Conservation (phyloP, 2,888 invertebrate genomes). For the Epistrophe eligans region DNA sequence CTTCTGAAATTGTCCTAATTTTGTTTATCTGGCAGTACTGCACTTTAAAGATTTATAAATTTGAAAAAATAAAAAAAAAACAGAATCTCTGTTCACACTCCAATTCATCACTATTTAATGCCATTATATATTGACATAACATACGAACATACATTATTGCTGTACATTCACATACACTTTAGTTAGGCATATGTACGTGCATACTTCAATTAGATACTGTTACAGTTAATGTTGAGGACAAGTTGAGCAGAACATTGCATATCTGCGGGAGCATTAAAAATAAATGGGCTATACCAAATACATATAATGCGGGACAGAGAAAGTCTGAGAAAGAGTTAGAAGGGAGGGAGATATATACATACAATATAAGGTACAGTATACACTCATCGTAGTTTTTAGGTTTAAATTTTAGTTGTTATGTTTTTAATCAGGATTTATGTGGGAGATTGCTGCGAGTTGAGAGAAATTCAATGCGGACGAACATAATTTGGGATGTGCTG, state of each 20-base stretch:
- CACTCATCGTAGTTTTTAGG: background rate
- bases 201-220: slow-evolving; percentile 9
- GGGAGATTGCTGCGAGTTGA: slow-evolving; percentile 37
- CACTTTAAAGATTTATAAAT: background rate
- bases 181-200: background rate
- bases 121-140: background rate
- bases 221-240: slow-evolving; percentile 14
- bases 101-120: slow-evolving; percentile 11
- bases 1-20: background rate
- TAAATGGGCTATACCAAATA: slow-evolving; percentile 28
- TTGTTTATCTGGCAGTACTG: background rate
- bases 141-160: slow-evolving; percentile 4
- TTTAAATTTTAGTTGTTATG: slow-evolving; percentile 21
- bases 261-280: slow-evolving; percentile 58
- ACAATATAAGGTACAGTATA: too few relatives aligned
- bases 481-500: slow-evolving; percentile 30
- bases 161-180: background rate
- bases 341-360: too few relatives aligned
- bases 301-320: slow-evolving; percentile 3
- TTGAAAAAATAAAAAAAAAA: background rate
- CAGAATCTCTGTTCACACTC: background rate
- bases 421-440: slow-evolving; percentile 58
- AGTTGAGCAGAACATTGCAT: slow-evolving; percentile 20
- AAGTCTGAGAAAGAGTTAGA: background rate
- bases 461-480: slow-evolving; percentile 17